Evolutionary conservation across 2,888 invertebrate species (phyloP), one percentile per base, ranked within the genome.

Genomic region (Campoletis raptor): DNA sequence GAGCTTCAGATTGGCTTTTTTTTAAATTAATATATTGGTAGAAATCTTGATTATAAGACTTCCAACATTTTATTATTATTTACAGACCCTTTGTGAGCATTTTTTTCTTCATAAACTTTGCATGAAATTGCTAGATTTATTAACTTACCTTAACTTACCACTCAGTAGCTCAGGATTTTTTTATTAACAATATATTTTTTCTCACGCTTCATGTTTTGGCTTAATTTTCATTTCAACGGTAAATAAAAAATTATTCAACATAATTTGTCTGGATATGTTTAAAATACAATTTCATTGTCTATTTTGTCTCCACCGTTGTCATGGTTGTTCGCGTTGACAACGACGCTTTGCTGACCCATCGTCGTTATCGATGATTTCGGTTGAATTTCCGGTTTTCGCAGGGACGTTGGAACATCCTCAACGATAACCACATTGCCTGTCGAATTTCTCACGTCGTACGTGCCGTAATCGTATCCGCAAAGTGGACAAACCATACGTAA

Each of bases 401-500:
- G 15, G 48, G 37, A n/a, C 64, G 70, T 57, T 72, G 48, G 30
- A 48, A 57, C 36, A 57, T 76, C 70, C 54, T 73, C 57, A 61
- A 72, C 79, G 70, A 79, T 79, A 76, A 72, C 30, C n/a, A 10
- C 67, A 48, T 78, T 66, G 66, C 72, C 74, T 66, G 66, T 82
- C 66, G 76, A 69, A 76, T 87, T 87, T 87, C 79, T 79, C 87
- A 82, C 76, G 54, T 82, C 76, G 87, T 87, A 87, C 82, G 85
- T 90, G 73, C 90, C 89, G 74, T 89, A 91, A 80, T 87, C 84
- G 83, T 91, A 88, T 40, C 89, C 88, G 74, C 91, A 90, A 40
- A 90, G 67, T 18, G 90, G 91, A 37, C 90, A 90, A 61, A 90
- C 88, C 89, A 89, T 89, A 40, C 90, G 88, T 21, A 88, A 73